Evolutionary conservation across 2,888 invertebrate species (phyloP), one percentile per base, ranked within the genome.

Genomic region (Rhamphomyia laevipes): DNA sequence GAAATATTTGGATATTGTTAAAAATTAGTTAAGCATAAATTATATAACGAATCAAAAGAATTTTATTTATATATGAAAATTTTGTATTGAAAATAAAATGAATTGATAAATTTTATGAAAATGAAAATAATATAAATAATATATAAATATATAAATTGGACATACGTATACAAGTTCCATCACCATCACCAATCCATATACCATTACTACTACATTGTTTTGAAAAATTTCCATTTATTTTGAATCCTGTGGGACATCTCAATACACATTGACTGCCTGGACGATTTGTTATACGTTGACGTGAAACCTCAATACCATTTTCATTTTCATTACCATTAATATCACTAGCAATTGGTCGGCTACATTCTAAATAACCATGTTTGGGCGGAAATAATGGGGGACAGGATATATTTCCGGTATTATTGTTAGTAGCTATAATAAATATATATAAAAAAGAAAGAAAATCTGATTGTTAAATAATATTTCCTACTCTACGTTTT

Each of bases 221-320:
- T 56, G 69, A 66, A 61, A 68, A 73, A 55, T 66, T 70, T 53
- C 68, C 75, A 59, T 61, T 67, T 49, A 67, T 66, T 53, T 67
- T 67, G 44, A 52, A 58, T 38, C 57, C 56, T 16, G 53, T 53
- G 18, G 58, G 74, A 60, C 75, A 75, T 52, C 69, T 66, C 35
- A 75, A 63, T 52, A 64, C 65, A 56, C 75, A 75, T 55, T 70
- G 70, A 21, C 73, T 72, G 13, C 74, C 73, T 4, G 73, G 72
- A 47, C 68, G 65, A 62, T 74, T 73, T 33, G 65, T 63, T 33
- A 65, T 61, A 27, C 9, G 23, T 27, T 27, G 23, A 27, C n/a
- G 35, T 16, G 16, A 16, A 7, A 15, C 16, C 11, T 37, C 16
- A 16, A 16, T 16, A 15, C 37, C 37, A 37, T 16, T 37, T 16